A percentile compares a stretch with the other conserved stretches of the same genome.
Conservation (phyloP, 2,888 invertebrate species). For the Agapostemon virescens region DNA sequence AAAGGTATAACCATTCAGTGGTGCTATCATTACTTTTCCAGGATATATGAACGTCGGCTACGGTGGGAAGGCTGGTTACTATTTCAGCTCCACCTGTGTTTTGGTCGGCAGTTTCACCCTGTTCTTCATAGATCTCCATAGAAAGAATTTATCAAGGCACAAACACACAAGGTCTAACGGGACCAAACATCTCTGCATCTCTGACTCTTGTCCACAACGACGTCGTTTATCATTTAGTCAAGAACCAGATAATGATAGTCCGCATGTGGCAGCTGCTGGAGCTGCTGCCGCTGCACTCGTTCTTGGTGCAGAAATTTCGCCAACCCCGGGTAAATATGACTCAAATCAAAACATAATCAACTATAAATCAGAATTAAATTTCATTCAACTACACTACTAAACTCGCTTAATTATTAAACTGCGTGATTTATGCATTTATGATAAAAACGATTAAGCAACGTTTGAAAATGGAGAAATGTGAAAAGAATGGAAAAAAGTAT, state of each 20-base stretch:
- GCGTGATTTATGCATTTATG: no score
- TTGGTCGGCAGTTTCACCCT: conserved; percentile 88
- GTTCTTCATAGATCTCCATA: conserved; percentile 90
- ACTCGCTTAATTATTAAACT: no score
- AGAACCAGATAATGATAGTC: conserved; percentile 83
- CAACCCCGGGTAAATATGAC: conserved; percentile 68
- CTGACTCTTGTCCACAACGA: conserved; percentile 83
- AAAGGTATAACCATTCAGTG: neutral
- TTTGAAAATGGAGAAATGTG: no score
- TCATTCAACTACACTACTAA: neutral
- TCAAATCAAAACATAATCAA: neutral
- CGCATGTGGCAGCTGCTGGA: conserved; percentile 81
- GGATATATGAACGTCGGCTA: conserved; percentile 90
- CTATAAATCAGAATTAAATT: neutral
- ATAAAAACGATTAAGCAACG: no score
- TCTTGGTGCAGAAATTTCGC: conserved; percentile 82
- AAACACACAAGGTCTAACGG: conserved; percentile 86
- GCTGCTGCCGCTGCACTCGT: conserved; percentile 84
- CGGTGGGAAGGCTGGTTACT: conserved; percentile 90
- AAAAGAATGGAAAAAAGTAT: no score
- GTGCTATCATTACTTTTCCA: conserved; percentile 72
- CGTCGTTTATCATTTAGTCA: conserved; percentile 83
- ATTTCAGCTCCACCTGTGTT: conserved; percentile 90
- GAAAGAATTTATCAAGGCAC: conserved; percentile 86
- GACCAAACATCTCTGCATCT: conserved; percentile 82